Base-by-base conservation (phyloP, 2,888 invertebrate genomes). In the Spilarctia lutea region DNA sequence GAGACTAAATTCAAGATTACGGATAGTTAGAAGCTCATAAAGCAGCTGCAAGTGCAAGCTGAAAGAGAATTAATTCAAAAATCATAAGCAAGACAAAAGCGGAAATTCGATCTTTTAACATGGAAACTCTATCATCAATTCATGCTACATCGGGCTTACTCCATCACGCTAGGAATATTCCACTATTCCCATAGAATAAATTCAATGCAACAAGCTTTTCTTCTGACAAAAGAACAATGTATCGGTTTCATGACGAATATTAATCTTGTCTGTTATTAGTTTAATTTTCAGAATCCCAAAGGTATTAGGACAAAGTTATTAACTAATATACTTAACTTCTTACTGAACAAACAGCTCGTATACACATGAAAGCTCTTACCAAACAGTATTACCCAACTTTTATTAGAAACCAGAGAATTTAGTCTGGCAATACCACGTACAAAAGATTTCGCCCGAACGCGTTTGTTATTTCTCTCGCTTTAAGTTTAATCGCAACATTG, bases 311-410 rank as follows among this genome's bases (percentile, higher is more conserved):
- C 11, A n/a, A 39, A 67, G 30, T 63, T 66, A 67, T 39, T 35
- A 66, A 70, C 60, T 33, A 33, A 71, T 75, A 52, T 65, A 65
- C 63, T 71, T 66, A 63, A 69, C 66, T 56, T 11, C 63, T 70
- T 73, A 70, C 39, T 70, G 70, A 65, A 72, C 69, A 71, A 67
- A 71, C 73, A 35, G 27, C 33, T 68, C 42, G 39, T 30, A 63
- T 71, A 71, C 67, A 67, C 74, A 42, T 66, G 39, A 33, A 65
- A 48, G 72, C 65, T 48, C 71, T 77, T 72, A 70, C 65, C 77
- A 78, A 85, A 83, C 81, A 76, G 86, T 84, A 87, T 88, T 88
- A 88, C 70, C 80, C 66, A 88, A 89, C 84, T 89, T 89, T 86
- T 88, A 89, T 89, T 88, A 83, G 83, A 84, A 85, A 76, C 81